Percentiles rank a stretch among this genome's conserved stretches.
Evolutionary conservation across 2,888 invertebrate genomes (phyloP).

Genomic region (Cyrtodaria siliqua): DNA sequence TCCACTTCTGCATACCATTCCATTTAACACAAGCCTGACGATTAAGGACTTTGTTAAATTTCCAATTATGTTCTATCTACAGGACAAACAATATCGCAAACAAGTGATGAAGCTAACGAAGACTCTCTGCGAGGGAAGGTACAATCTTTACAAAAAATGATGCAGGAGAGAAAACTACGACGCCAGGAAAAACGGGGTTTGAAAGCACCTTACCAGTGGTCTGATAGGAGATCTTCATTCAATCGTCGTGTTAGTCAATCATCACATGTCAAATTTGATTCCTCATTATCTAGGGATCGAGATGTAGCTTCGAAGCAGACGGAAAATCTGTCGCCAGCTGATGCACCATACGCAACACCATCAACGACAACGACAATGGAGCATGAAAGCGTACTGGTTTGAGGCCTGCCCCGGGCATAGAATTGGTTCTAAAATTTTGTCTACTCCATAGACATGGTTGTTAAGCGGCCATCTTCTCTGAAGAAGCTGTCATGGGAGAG

Average conservation of each 20-base stretch:
- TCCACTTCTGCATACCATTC: too few species aligned
- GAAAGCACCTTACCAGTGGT: slow-evolving; percentile 76
- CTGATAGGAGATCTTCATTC: slow-evolving; percentile 31
- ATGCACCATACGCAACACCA: slow-evolving; percentile 36
- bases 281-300: slow-evolving; percentile 32
- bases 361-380: slow-evolving; percentile 60
- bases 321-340: slow-evolving; percentile 15
- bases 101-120: slow-evolving; percentile 5
- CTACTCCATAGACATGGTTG: slow-evolving; percentile 60
- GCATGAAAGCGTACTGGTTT: slow-evolving; percentile 75
- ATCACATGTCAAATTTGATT: slow-evolving; percentile 28
- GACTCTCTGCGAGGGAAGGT: slow-evolving; percentile 92
- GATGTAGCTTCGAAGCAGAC: slow-evolving; percentile 35
- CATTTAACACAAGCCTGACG: too few species aligned
- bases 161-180: slow-evolving; percentile 94
- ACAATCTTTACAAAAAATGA: slow-evolving; percentile 94
- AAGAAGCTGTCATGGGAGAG: background rate
- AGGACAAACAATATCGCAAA: slow-evolving; percentile 4
- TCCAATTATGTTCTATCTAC: background rate
- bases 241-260: slow-evolving; percentile 24
- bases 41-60: background rate
- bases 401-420: slow-evolving; percentile 54
- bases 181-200: slow-evolving; percentile 90
- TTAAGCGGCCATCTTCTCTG: slow-evolving; percentile 10
- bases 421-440: slow-evolving; percentile 58